These are phyloP conservation scores for Drosophila conformis DNA, from an alignment of 2,888 invertebrate genomes.

Conservation along the genomic window DNA sequence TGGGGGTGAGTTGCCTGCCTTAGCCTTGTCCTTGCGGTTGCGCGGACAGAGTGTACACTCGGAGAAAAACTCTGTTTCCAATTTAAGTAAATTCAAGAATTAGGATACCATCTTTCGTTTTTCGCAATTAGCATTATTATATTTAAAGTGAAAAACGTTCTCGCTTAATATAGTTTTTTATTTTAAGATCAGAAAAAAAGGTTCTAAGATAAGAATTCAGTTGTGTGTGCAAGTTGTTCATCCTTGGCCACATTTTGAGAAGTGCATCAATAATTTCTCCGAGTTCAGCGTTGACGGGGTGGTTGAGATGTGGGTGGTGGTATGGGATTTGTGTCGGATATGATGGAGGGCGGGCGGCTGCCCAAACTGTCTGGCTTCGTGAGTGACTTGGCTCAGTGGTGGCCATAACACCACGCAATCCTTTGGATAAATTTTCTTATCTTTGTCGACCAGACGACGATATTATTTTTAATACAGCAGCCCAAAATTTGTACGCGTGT, in stretches of 20 bases:
- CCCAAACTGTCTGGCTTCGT: constrained; percentile 29
- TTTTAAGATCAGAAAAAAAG: background rate
- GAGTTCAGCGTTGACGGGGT: background rate
- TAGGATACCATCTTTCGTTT: background rate
- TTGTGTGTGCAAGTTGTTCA: background rate
- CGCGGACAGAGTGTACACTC: constrained; percentile 53
- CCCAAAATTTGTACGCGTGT: constrained; percentile 42
- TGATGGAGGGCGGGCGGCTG: constrained; percentile 8
- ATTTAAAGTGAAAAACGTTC: background rate
- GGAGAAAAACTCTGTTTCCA: background rate
- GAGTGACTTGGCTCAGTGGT: constrained; percentile 57
- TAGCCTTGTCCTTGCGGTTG: constrained; percentile 71
- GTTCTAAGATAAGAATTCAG: background rate
- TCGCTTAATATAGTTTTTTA: background rate
- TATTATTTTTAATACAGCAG: constrained; percentile 83
- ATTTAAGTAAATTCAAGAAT: background rate
- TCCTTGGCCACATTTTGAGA: background rate
- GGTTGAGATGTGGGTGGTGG: background rate
- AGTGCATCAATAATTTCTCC: background rate
- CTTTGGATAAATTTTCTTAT: constrained; percentile 85
- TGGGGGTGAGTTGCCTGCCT: constrained; percentile 15
- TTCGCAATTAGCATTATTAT: too few relatives aligned
- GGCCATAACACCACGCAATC: constrained; percentile 80
- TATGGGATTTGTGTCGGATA: background rate
- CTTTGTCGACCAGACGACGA: constrained; percentile 85